Conservation (phyloP, 2,113 vertebrate genomes). For the Condylura cristata region DNA sequence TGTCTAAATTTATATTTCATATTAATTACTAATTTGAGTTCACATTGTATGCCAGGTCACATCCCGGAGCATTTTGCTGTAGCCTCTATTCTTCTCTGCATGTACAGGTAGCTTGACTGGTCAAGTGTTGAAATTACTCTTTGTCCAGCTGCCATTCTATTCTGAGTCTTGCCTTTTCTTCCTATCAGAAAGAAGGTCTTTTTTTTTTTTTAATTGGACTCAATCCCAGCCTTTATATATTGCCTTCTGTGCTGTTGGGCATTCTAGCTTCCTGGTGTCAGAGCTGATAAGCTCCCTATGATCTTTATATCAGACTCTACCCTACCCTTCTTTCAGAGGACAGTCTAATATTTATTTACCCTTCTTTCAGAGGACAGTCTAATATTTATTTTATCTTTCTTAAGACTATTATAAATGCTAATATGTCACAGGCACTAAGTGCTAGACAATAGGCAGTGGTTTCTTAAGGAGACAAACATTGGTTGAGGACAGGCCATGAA, state of each 20-base stretch:
- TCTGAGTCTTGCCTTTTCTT: not conserved
- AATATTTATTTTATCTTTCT: not conserved
- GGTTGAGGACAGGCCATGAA: not conserved
- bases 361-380: not conserved
- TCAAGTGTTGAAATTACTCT: not conserved
- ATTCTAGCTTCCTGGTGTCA: not conserved
- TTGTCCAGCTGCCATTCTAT: not conserved
- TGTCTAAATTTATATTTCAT: not conserved
- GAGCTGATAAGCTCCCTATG: not conserved
- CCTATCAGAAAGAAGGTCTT: too few relatives aligned
- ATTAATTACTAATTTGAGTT: constrained; percentile 14
- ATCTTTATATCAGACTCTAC: not conserved
- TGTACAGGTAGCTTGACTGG: not conserved
- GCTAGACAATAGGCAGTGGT: not conserved
- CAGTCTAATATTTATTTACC: not conserved
- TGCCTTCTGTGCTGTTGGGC: not conserved
- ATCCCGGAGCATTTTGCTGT: not conserved
- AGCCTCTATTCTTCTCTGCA: not conserved
- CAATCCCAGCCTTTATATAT: not conserved
- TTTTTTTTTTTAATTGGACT: too few relatives aligned
- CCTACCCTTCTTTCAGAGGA: not conserved
- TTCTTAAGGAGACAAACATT: not conserved
- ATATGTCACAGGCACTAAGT: not conserved
- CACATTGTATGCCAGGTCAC: not conserved
- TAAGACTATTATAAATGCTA: not conserved